Evolutionary conservation across 2,797 vertebrate species (phyloP), one percentile per base, ranked within the genome.

Genomic region (Spondyliosoma cantharus): DNA sequence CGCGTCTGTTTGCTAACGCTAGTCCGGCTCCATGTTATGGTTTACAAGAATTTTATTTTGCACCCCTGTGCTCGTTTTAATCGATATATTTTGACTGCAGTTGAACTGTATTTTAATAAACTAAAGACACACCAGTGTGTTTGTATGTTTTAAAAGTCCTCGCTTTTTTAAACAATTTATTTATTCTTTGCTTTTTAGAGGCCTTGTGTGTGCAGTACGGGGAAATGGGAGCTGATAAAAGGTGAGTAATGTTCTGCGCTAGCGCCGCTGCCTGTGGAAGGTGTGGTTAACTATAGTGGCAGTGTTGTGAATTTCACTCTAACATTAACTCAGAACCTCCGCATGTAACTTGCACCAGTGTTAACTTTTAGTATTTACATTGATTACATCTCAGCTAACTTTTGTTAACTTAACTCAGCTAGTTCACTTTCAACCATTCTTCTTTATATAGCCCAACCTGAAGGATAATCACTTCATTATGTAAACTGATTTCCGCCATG

Each of bases 141-240:
- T 27, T 17, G 3, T 19, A 0, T n/a, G 3, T 60, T 2, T 19
- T 0, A 0, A 4, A 63, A 64, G 1, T 4, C 0, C 0, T 6
- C 0, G 1, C 8, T 37, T 37, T 37, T 2, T 9, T 11, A 32
- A 32, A 32, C 7, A 37, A 37, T 37, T 9, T 37, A 37, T 27
- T 48, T 71, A 4, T 8, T 1, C 67, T 69, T 74, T 57, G 2
- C 7, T 71, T 64, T 65, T 0, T n/a, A 87, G 52, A 78, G 65
- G 67, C 66, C 71, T 50, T 62, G 70, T 61, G 50, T 54, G 54
- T 52, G 50, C 65, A n/a, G n/a, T 11, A 9, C 43, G n/a, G 15
- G 65, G 86, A 86, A 77, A 96, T 96, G 95, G 95, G 95, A 74
- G 92, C 93, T 20, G 95, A 96, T 89, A 96, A 96, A 91, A 88